Evolutionary conservation across 1,140 invertebrate species (phyloP), one percentile per base, ranked within the genome.

Genomic region (Eriosoma lanigerum): DNA sequence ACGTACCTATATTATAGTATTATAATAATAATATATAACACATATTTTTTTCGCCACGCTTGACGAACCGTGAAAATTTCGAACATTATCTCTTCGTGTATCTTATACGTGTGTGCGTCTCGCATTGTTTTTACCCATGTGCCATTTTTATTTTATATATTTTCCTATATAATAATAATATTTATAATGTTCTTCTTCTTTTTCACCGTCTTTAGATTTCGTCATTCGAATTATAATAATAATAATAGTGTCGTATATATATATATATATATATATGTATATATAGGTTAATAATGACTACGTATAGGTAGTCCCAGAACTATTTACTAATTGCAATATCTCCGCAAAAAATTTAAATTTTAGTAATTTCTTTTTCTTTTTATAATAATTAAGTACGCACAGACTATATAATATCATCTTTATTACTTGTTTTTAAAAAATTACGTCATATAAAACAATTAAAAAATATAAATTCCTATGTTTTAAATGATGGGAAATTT

Each of bases 21-120:
- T 38, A 38, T 38, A 38, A 4, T 4, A 4, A 38, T 38, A 38
- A 38, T 38, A 38, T 38, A 8, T 38, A 38, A 38, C 32, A 38
- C 3, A 38, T 38, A n/a, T 75, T 56, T 76, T 76, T 60, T 76
- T 76, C 73, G 73, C 73, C 54, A 76, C 73, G 73, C 73, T 76
- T 76, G 73, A 76, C 73, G 73, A 32, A 76, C 73, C 73, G 73
- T 76, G 73, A 76, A 76, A 76, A 76, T 54, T 76, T 58, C 56
- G 52, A 60, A 60, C 73, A 76, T 26, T 76, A 76, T 76, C 73
- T 76, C 32, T 56, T 38, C 73, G 50, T 60, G 56, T 76, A 76
- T 76, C 73, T 76, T n/a, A 12, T 54, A 19, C n/a, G 54, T 38
- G 38, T 15, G 44, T 76, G 38, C 32, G 32, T 38, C n/a, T 38